Base-by-base conservation (phyloP, 2,113 vertebrate genomes). In the Sterrhoptilus dennistouni region DNA sequence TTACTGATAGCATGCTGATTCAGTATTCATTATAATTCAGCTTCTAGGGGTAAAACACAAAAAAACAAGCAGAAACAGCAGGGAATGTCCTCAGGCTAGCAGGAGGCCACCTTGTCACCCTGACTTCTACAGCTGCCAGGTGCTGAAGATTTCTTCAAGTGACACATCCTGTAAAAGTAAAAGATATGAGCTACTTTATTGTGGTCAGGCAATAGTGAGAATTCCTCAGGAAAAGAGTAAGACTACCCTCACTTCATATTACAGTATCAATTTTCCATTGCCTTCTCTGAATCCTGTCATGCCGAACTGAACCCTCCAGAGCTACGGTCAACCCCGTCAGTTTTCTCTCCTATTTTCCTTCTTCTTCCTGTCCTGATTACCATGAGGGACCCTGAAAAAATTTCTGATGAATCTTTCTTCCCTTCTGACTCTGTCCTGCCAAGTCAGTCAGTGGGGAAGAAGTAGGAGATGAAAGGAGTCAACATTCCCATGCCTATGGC, bases 401-500 rank as follows among this genome's bases (percentile, higher is more conserved):
- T 8, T 83, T 57, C n/a, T 47, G 33, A 28, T 45, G 10, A 11
- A 7, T 47, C 11, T 80, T 12, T 76, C 24, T 90, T 88, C 70
- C 23, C 14, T 63, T n/a, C 11, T 78, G 45, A 31, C 35, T 80
- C 35, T 61, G n/a, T 74, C 16, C 35, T 89, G 38, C 27, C 38
- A n/a, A 75, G 22, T 80, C 45, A 57, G 31, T 28, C 35, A 29
- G 45, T 4, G 4, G 15, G 25, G 5, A 31, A 89, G 52, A 40
- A 44, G 45, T 4, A 71, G 25, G 28, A 83, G n/a, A 38, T n/a
- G 22, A 74, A 57, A 92, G 31, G 27, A 79, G 15, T 10, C 0
- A 10, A 17, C 0, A 0, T 59, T 94, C 16, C 42, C 3, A 3
- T 0, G 1, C 42, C 27, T 47, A 7, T 8, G 47, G 61, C 22